Conservation (phyloP, 2,888 invertebrate genomes). For the Ophion obscuratus region DNA sequence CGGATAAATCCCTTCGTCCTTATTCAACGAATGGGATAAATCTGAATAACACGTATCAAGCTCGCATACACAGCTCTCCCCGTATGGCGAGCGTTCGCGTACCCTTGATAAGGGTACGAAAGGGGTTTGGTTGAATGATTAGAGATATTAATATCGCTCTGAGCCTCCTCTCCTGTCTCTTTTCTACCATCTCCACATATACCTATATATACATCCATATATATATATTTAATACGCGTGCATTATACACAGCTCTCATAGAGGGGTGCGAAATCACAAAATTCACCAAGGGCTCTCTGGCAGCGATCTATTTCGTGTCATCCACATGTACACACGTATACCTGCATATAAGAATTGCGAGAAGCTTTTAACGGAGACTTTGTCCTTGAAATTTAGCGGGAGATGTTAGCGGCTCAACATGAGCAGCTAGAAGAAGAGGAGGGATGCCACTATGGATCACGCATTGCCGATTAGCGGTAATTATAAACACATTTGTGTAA, state of each 20-base stretch:
- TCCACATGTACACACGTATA: not conserved
- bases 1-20: constrained; percentile 76
- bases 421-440: no score
- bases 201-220: not conserved
- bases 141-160: constrained; percentile 82
- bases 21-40: constrained; percentile 80
- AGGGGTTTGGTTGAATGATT: constrained; percentile 83
- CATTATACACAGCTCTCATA: constrained; percentile 56
- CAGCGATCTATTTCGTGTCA: constrained; percentile 39
- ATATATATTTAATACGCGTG: constrained; percentile 18
- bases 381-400: no score
- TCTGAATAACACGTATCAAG: constrained; percentile 82
- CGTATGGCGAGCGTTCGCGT: constrained; percentile 72
- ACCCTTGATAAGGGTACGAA: constrained; percentile 82
- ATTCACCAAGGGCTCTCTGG: constrained; percentile 50
- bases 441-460: no score
- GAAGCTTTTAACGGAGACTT: no score
- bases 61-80: constrained; percentile 68
- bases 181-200: constrained; percentile 1
- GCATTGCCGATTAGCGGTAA: no score
- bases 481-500: no score
- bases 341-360: no score
- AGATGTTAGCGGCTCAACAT: no score
- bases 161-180: constrained; percentile 50
- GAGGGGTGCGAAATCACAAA: constrained; percentile 77